Evolutionary conservation across 2,113 vertebrate genomes (phyloP), one percentile per base, ranked within the genome.

Genomic region (Haemorhous mexicanus): DNA sequence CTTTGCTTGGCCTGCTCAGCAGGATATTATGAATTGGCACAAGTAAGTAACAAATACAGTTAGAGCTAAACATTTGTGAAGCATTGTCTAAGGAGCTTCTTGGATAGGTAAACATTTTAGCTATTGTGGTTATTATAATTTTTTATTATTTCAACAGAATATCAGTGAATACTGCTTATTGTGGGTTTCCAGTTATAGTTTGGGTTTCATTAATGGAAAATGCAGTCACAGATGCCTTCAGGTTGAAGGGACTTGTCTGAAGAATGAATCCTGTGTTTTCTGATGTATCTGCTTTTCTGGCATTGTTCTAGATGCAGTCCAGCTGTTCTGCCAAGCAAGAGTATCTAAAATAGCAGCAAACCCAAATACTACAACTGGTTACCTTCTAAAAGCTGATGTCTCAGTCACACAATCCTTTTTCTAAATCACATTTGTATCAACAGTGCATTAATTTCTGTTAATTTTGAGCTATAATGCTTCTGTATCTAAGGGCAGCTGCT

Each of bases 1-100:
- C 97, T 99, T 61, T 99, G 99, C 97, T 98, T 99, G 94, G 99
- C 99, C 92, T 99, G 99, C 98, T 99, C 99, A 10, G 99, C 99
- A 78, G 99, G 99, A 43, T 99, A 99, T 98, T 99, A 99, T 96
- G 99, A 99, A 97, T 98, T 99, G 96, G 99, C 99, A 97, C 99
- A 99, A 99, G 99, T 99, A 97, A 97, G 97, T 97, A 90, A 64
- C 44, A 58, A 83, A 50, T 78, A 2, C 3, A 35, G 3, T 70
- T 41, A 6, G 61, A 47, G 7, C 21, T 35, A 28, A 79, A 33
- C n/a, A 47, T 59, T 79, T 61, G 30, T 28, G 56, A 73, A 39
- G 16, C 14, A 0, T 16, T 84, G 19, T 37, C 27, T 37, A 20
- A 61, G 44, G 44, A 35, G 9, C 23, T 53, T 62, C 63, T 93